Evolutionary conservation across 2,113 vertebrate genomes (phyloP).

Genomic region (Callipepla californica): DNA sequence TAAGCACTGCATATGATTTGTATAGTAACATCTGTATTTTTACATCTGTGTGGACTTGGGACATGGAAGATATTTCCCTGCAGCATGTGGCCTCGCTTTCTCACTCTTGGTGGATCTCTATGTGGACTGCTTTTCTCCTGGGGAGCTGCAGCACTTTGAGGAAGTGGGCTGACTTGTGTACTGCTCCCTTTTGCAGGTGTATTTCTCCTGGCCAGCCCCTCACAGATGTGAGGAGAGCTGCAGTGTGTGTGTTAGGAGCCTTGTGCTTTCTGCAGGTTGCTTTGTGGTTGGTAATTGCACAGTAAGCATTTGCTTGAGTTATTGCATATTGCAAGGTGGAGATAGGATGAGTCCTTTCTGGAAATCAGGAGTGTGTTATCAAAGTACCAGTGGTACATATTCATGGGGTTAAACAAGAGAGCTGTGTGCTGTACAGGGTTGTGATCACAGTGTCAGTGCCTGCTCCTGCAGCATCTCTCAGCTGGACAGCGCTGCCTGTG

Average conservation of each 20-base stretch:
- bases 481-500: background rate
- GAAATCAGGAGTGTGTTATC: background rate
- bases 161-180: background rate
- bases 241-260: background rate
- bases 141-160: rapidly evolving
- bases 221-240: rapidly evolving
- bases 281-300: background rate
- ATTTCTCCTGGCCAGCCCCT: background rate
- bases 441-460: background rate
- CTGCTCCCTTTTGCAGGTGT: rapidly evolving
- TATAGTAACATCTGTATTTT: background rate
- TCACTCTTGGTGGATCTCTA: background rate
- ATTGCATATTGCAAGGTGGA: background rate
- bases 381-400: background rate
- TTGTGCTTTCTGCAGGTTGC: background rate
- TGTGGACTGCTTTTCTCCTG: background rate
- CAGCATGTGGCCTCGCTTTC: background rate
- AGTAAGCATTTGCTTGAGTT: background rate
- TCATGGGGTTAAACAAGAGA: background rate
- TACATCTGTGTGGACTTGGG: background rate
- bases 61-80: background rate
- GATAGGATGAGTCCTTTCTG: background rate
- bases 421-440: background rate
- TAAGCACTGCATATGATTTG: background rate
- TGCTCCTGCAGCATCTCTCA: background rate